Conservation (phyloP, 2,888 invertebrate species). For the Ashinkailepas kermadecensis region DNA sequence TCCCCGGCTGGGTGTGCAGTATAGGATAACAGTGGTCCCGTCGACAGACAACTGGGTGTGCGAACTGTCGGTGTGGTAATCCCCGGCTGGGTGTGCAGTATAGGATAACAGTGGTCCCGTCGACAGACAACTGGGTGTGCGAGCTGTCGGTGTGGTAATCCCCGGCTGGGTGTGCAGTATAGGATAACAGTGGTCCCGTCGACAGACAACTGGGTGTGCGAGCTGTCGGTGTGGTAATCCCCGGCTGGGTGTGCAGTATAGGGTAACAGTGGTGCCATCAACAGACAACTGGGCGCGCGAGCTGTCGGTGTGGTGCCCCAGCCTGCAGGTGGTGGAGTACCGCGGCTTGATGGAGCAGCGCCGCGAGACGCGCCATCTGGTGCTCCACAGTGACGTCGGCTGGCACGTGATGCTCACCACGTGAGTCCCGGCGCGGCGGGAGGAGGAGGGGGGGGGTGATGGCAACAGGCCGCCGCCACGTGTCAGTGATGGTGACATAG, state of each 20-base stretch:
- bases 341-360: slow-evolving; percentile 82
- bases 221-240: no score
- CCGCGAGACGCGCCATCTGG: slow-evolving; percentile 63
- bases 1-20: no score
- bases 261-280: neutral
- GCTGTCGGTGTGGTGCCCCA: slow-evolving; percentile 68
- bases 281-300: slow-evolving; percentile 78
- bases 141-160: no score
- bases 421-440: slow-evolving; percentile 48
- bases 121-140: no score
- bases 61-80: slow-evolving; percentile 56
- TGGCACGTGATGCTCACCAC: slow-evolving; percentile 81
- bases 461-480: no score
- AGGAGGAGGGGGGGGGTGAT: no score
- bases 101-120: no score
- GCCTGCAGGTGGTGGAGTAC: slow-evolving; percentile 65
- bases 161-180: no score
- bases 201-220: no score
- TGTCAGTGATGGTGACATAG: no score
- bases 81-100: slow-evolving; percentile 64
- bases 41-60: slow-evolving; percentile 72
- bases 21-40: neutral
- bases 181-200: no score
- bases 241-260: no score
- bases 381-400: slow-evolving; percentile 62